Evolutionary conservation across 92 coral and sea anemone species (phyloP).

Genomic region (Phenganax subtilis): DNA sequence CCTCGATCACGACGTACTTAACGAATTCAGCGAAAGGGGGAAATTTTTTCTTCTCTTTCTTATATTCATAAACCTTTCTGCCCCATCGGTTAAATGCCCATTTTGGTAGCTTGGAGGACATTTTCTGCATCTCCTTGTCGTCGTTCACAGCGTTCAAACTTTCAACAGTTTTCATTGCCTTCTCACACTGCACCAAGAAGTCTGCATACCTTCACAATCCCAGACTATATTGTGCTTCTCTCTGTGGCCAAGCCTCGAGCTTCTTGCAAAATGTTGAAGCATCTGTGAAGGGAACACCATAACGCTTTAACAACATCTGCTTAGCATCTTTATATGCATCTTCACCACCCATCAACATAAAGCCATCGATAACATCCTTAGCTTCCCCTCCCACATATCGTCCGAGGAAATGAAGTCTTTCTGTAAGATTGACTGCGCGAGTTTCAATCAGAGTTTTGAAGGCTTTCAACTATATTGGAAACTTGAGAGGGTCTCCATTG

Average conservation of each 20-base stretch:
- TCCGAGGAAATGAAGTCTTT: slow-evolving; percentile 50
- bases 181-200: slow-evolving; percentile 46
- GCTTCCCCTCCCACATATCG: slow-evolving; percentile 51
- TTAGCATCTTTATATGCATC: slow-evolving; percentile 55
- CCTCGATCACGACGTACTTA: slow-evolving; percentile 45
- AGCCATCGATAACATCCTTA: slow-evolving; percentile 55
- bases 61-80: slow-evolving; percentile 43
- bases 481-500: slow-evolving; percentile 49
- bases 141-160: slow-evolving; percentile 43
- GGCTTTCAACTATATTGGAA: slow-evolving; percentile 49
- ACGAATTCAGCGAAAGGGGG: slow-evolving; percentile 51
- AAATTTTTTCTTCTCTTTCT: slow-evolving; percentile 39
- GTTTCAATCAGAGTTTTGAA: slow-evolving; percentile 50
- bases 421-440: slow-evolving; percentile 34
- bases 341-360: slow-evolving; percentile 41
- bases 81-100: slow-evolving; percentile 50
- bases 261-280: slow-evolving; percentile 42
- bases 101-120: slow-evolving; percentile 48
- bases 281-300: slow-evolving; percentile 47
- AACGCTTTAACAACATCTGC: slow-evolving; percentile 44
- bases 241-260: slow-evolving; percentile 49
- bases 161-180: slow-evolving; percentile 45
- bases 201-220: slow-evolving; percentile 50
- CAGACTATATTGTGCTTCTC: slow-evolving; percentile 29
- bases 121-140: slow-evolving; percentile 48